Base-by-base conservation (phyloP, 1,140 invertebrate species). In the Nasonia vitripennis region DNA sequence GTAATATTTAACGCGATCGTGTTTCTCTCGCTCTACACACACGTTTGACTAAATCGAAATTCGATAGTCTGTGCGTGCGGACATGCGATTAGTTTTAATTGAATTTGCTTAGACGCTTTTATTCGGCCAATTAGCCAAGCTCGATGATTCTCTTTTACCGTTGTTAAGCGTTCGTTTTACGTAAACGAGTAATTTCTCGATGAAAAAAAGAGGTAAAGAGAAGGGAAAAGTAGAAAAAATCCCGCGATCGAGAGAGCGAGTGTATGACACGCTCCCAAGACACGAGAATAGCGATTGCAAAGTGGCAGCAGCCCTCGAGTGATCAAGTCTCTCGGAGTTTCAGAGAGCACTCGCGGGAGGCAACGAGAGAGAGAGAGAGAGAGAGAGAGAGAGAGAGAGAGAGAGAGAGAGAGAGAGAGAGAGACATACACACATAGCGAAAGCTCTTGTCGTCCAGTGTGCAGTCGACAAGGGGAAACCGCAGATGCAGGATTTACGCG, bases 401-500 rank as follows among this genome's bases (percentile, higher is more conserved):
- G 27, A 27, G 27, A 27, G 27, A 27, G 27, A 27, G 27, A 27
- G 27, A 27, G 27, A 27, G 74, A 7, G 37, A 62, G 31, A 78
- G n/a, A 62, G 77, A 55, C 17, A 17, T 11, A 45, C 11, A 31
- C 6, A 62, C 11, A 23, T 20, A 9, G 37, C 51, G 51, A 55
- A 17, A 55, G 51, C 51, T 55, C 51, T 55, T 14, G 41, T 45
- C 11, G 23, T 17, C 74, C 37, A 34, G 27, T 17, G 51, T 17
- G 9, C 41, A 45, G 41, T 7, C 41, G 17, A 45, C 37, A 45
- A 41, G n/a, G 51, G 51, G 11, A 55, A 55, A 55, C 51, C 51
- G 51, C 14, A 55, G 17, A 55, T 55, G 12, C 70, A 82, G 71
- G 71, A 82, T 82, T 82, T 82, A 82, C 81, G 81, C 81, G 81